These are phyloP conservation scores for Daptonema setosum DNA, from an alignment of 2,888 invertebrate genomes.

Conservation along the genomic window DNA sequence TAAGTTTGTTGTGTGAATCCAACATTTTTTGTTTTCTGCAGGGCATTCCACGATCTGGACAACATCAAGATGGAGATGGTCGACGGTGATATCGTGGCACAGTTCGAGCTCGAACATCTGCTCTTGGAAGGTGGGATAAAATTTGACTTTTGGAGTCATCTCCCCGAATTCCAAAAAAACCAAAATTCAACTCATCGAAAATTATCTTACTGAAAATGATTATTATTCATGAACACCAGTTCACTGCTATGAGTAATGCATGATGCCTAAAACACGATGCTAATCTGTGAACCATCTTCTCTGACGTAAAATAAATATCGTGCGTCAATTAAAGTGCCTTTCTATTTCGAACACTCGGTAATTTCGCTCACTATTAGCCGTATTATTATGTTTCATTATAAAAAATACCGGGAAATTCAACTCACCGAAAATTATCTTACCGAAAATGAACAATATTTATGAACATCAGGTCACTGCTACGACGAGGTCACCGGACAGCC, in stretches of 20 bases:
- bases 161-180: not conserved
- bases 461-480: slow-evolving; percentile 53
- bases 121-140: slow-evolving; percentile 51
- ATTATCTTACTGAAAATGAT: too few species aligned
- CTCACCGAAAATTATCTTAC: too few species aligned
- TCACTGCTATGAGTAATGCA: too few species aligned
- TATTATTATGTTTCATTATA: not conserved
- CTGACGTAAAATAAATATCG: too few species aligned
- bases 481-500: slow-evolving; percentile 67
- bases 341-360: too few species aligned
- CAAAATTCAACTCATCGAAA: too few species aligned
- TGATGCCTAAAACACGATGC: too few species aligned
- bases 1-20: too few species aligned
- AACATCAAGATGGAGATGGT: slow-evolving; percentile 86
- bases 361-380: not conserved
- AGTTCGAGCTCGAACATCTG: slow-evolving; percentile 81
- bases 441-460: not conserved
- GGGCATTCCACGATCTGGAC: slow-evolving; percentile 53
- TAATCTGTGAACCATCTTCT: too few species aligned
- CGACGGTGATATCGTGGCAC: slow-evolving; percentile 41
- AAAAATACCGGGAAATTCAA: not conserved
- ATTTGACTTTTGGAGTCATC: not conserved
- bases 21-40: too few species aligned
- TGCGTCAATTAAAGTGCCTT: too few species aligned
- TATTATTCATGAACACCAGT: too few species aligned